These are phyloP conservation scores for Neodiprion pinetum DNA, from an alignment of 1,140 invertebrate genomes.

Conservation along the genomic window DNA sequence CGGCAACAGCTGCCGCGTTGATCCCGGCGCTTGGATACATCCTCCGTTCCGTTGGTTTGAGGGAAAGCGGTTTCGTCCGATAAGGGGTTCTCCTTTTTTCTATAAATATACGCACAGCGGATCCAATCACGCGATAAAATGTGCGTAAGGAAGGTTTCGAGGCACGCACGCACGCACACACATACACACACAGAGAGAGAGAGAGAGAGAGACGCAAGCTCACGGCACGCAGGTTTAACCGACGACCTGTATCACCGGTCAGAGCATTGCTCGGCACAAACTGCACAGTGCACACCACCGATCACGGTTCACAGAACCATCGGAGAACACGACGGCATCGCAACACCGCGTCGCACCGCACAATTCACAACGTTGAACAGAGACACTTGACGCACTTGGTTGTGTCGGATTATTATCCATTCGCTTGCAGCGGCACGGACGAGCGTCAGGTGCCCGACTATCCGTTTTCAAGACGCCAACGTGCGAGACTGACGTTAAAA, in stretches of 20 bases:
- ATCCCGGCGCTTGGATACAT: constrained; percentile 68
- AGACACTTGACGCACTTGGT: too few species aligned
- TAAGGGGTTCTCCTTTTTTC: neutral
- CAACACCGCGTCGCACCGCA: neutral
- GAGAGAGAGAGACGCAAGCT: neutral
- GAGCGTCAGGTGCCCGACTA: too few species aligned
- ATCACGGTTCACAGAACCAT: neutral
- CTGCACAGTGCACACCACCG: too few species aligned
- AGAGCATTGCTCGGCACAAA: too few species aligned
- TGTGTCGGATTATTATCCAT: too few species aligned
- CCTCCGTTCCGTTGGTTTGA: constrained; percentile 39
- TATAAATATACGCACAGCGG: neutral
- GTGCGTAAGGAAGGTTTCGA: constrained; percentile 15
- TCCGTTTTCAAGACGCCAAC: too few species aligned
- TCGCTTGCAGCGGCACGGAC: too few species aligned
- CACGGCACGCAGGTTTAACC: neutral
- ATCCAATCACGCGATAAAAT: neutral
- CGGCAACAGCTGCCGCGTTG: constrained; percentile 68
- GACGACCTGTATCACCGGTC: too few species aligned
- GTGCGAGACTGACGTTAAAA: neutral
- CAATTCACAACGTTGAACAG: neutral
- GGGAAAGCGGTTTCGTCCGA: neutral
- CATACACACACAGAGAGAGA: neutral
- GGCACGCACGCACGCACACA: constrained; percentile 19
- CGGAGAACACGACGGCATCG: constrained; percentile 1